Conservation (phyloP, 1,140 invertebrate species). For the Akabosia matsudoensis region DNA sequence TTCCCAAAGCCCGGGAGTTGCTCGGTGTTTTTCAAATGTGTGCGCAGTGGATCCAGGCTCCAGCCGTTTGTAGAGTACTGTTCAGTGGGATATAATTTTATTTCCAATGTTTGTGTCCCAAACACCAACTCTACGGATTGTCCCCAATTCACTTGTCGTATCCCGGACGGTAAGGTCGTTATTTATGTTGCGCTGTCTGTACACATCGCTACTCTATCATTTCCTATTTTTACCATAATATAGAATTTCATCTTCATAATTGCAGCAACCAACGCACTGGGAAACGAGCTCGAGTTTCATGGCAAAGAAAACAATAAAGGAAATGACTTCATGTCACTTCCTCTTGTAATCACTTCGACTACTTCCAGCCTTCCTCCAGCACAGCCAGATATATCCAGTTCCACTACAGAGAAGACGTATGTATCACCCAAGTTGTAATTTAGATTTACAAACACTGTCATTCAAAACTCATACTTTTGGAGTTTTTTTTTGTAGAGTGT, state of each 20-base stretch:
- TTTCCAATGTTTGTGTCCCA: not conserved
- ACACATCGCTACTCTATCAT: not conserved
- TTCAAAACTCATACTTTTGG: too few relatives aligned
- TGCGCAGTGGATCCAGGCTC: not conserved
- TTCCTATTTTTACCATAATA: not conserved
- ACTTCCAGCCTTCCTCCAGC: too few relatives aligned
- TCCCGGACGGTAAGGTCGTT: not conserved
- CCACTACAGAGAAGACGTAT: too few relatives aligned
- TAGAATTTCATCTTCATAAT: not conserved
- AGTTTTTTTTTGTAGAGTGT: too few relatives aligned
- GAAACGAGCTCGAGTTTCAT: too few relatives aligned
- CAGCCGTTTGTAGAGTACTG: slow-evolving; percentile 6
- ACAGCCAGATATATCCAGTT: too few relatives aligned
- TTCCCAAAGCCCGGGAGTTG: slow-evolving; percentile 27
- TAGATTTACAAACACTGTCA: too few relatives aligned
- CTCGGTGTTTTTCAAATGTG: slow-evolving; percentile 27
- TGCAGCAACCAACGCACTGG: too few relatives aligned
- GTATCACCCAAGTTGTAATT: too few relatives aligned
- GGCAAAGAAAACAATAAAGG: too few relatives aligned
- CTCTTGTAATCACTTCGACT: too few relatives aligned
- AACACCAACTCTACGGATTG: not conserved
- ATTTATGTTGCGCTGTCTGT: not conserved
- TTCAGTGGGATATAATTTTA: slow-evolving; percentile 14
- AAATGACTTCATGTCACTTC: too few relatives aligned
- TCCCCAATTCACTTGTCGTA: slow-evolving; percentile 5